Evolutionary conservation across 1,140 invertebrate genomes (phyloP).

Genomic region (Drosophila busckii): DNA sequence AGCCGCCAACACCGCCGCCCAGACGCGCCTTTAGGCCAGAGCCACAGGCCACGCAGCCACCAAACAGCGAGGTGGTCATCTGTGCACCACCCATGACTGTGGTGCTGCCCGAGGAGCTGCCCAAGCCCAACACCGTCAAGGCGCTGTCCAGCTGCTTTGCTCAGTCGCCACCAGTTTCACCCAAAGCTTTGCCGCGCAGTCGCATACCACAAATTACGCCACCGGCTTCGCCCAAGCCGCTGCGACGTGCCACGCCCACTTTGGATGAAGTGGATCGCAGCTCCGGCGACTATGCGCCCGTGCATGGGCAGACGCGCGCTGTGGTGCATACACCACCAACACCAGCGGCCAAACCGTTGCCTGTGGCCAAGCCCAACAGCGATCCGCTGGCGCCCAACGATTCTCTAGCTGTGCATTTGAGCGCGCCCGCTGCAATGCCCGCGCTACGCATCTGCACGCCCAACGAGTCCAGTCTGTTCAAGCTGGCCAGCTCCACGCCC

Average conservation of each 20-base stretch:
- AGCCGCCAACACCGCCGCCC: constrained; percentile 46
- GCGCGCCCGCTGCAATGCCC: constrained; percentile 51
- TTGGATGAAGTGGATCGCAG: constrained; percentile 47
- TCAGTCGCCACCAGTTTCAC: constrained; percentile 15
- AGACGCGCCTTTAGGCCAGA: constrained; percentile 34
- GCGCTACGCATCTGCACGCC: constrained; percentile 44
- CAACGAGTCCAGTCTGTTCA: constrained; percentile 69
- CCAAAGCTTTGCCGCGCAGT: constrained; percentile 58
- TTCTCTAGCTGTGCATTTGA: constrained; percentile 37
- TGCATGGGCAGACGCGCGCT: constrained; percentile 47
- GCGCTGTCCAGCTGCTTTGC: constrained; percentile 66
- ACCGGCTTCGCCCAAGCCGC: constrained; percentile 52
- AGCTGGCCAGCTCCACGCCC: constrained; percentile 53
- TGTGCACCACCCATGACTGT: constrained; percentile 70
- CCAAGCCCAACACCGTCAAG: constrained; percentile 72
- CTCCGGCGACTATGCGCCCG: constrained; percentile 58
- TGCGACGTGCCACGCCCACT: constrained; percentile 11
- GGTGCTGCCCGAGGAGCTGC: constrained; percentile 64
- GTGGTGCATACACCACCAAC: constrained; percentile 57
- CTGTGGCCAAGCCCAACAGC: not conserved
- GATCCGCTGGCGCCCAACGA: constrained; percentile 60
- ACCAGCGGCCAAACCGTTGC: constrained; percentile 1
- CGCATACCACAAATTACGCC: constrained; percentile 71
- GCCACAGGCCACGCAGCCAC: not conserved
- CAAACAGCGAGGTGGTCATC: constrained; percentile 52